These are phyloP conservation scores for Geococcyx californianus DNA, from an alignment of 2,113 vertebrate genomes.

Conservation along the genomic window DNA sequence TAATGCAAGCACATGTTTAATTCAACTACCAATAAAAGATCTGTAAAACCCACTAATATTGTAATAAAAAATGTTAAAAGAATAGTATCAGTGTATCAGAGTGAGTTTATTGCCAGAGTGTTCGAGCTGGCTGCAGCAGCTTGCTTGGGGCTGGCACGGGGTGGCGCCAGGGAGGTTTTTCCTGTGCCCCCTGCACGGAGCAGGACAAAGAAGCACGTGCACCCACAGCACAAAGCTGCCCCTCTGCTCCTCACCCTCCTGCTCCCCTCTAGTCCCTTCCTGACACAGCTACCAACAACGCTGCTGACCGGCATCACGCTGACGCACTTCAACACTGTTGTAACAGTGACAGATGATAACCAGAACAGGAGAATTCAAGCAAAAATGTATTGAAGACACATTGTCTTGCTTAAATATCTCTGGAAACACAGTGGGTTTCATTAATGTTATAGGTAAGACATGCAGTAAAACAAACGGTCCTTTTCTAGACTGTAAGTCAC, in stretches of 20 bases:
- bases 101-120: neutral
- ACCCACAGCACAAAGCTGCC: neutral
- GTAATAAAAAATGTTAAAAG: neutral
- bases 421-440: neutral
- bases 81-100: neutral
- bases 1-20: neutral
- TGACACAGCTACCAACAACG: neutral
- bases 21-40: neutral
- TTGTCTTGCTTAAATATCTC: neutral
- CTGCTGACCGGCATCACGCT: neutral
- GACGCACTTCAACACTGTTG: neutral
- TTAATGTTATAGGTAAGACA: neutral
- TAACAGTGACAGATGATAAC: neutral
- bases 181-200: accelerated
- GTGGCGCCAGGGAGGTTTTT: neutral
- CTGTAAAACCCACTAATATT: neutral
- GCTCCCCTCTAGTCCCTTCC: neutral
- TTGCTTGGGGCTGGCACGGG: accelerated
- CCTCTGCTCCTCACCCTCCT: neutral
- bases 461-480: neutral
- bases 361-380: neutral
- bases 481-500: neutral
- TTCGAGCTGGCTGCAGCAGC: neutral
- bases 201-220: neutral
- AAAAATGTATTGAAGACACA: neutral